Evolutionary conservation across 2,113 vertebrate genomes (phyloP).

Genomic region (Falco punctatus): DNA sequence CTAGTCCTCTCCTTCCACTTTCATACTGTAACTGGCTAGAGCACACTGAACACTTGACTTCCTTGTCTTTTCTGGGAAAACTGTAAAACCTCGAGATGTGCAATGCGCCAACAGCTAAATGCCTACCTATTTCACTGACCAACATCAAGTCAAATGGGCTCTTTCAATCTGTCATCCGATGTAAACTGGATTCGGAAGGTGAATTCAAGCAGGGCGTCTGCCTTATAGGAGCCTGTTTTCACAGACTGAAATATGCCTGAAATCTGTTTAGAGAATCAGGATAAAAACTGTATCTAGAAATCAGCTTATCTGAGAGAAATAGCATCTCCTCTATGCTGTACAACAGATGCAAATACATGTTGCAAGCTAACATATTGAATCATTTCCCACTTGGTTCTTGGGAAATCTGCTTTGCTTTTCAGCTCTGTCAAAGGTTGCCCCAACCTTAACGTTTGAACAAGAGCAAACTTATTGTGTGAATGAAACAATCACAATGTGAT

Average conservation of each 20-base stretch:
- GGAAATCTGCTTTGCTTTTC: not conserved
- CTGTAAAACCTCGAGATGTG: not conserved
- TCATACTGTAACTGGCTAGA: not conserved
- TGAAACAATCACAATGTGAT: not conserved
- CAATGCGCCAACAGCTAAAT: not conserved
- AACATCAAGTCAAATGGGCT: not conserved
- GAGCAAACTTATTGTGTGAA: not conserved
- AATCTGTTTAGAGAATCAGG: not conserved
- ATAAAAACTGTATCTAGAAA: not conserved
- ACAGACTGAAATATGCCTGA: not conserved
- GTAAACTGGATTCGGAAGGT: not conserved
- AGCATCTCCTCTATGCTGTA: not conserved
- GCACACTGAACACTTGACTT: not conserved
- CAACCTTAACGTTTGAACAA: not conserved
- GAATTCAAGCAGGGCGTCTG: not conserved
- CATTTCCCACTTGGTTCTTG: not conserved
- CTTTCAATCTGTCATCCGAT: not conserved
- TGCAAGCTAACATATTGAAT: not conserved
- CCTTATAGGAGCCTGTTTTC: not conserved
- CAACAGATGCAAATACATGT: not conserved
- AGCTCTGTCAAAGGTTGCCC: not conserved
- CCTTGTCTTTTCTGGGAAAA: not conserved
- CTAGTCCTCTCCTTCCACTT: not conserved
- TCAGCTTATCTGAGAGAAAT: not conserved
- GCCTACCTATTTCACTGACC: not conserved